Evolutionary conservation across 2,797 vertebrate genomes (phyloP).

Genomic region (Mormyrops boulengeri): DNA sequence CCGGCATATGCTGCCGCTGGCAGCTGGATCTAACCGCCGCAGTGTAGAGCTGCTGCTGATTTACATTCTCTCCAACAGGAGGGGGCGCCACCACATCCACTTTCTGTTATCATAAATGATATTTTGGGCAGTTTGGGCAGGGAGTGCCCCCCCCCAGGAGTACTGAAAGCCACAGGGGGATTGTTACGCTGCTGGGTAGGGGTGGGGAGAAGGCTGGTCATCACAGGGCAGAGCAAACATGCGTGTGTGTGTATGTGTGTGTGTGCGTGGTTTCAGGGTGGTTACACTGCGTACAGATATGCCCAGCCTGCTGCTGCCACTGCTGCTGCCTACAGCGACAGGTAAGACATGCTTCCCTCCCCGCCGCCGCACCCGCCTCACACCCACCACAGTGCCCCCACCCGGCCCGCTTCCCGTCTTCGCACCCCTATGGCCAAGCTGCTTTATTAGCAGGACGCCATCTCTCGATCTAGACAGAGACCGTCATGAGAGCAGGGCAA

Average conservation of each 20-base stretch:
- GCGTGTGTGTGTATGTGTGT: constrained; percentile 4
- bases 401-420: constrained; percentile 24
- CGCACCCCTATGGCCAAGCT: constrained; percentile 21
- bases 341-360: constrained; percentile 63
- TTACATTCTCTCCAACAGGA: neutral
- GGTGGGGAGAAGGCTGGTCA: neutral
- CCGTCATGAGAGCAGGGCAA: constrained; percentile 22
- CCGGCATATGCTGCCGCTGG: neutral
- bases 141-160: neutral
- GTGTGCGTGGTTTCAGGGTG: constrained; percentile 67
- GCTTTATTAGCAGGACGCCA: constrained; percentile 44
- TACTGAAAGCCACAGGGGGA: neutral
- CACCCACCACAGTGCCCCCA: neutral
- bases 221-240: neutral
- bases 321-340: constrained; percentile 97
- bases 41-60: neutral
- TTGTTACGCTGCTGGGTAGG: neutral
- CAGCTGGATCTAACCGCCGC: neutral
- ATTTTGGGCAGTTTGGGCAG: neutral
- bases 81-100: neutral
- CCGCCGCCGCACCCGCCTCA: neutral
- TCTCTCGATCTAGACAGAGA: constrained; percentile 25
- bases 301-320: constrained; percentile 91
- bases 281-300: constrained; percentile 92
- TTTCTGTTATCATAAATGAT: neutral